These are phyloP conservation scores for Donacobius atricapilla DNA, from an alignment of 2,113 vertebrate genomes.

Conservation along the genomic window DNA sequence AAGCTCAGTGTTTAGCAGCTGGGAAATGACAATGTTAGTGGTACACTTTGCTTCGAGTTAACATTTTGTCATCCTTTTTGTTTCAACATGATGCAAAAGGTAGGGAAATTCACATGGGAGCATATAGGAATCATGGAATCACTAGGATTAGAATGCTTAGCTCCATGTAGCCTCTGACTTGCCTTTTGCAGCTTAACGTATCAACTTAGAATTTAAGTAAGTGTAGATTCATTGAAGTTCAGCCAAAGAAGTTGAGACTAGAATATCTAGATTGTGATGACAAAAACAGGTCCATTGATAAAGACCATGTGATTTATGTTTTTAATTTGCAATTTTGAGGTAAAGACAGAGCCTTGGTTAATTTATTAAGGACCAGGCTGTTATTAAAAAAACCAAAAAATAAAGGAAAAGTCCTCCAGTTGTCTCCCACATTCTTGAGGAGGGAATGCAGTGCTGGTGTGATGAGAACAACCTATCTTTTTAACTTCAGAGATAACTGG, in stretches of 20 bases:
- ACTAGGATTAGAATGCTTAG: not conserved
- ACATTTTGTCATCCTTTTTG: not conserved
- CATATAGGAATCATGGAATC: not conserved
- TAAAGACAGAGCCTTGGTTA: not conserved
- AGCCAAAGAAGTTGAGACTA: not conserved
- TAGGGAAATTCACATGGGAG: not conserved
- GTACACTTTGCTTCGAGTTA: not conserved
- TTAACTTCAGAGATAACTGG: not conserved
- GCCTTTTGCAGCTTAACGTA: not conserved
- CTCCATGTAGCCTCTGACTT: not conserved
- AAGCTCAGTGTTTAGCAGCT: not conserved
- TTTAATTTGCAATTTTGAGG: not conserved
- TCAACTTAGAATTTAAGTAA: not conserved
- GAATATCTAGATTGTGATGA: not conserved
- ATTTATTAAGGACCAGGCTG: not conserved
- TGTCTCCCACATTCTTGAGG: fast-evolving
- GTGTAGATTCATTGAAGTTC: not conserved
- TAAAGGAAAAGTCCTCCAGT: not conserved
- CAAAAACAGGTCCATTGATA: not conserved
- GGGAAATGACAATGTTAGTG: not conserved
- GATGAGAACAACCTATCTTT: not conserved
- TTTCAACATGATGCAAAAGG: not conserved
- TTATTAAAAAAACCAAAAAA: not conserved
- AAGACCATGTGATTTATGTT: not conserved
- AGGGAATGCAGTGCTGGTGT: fast-evolving